phyloP scores from a whole-genome alignment of 2,888 invertebrate genomes.

The Melinopterus prodromus region DNA sequence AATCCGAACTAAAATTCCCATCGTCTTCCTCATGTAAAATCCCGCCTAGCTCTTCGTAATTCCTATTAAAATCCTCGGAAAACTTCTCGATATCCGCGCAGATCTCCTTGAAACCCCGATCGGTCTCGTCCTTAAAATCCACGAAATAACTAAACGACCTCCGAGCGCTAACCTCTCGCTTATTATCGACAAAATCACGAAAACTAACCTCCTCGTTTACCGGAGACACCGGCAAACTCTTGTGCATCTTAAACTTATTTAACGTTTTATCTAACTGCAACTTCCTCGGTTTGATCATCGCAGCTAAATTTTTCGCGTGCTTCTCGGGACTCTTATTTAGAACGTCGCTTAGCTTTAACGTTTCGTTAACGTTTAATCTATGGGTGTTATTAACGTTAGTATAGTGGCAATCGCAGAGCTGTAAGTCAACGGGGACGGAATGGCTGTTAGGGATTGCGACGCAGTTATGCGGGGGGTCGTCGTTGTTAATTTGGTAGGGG shows the following conservation, averaged over 20 bases:
- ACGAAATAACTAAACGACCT: slow-evolving; percentile 74
- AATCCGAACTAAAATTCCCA: slow-evolving; percentile 81
- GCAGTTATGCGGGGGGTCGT: slow-evolving; percentile 41
- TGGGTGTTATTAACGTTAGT: slow-evolving; percentile 47
- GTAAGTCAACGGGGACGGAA: slow-evolving; percentile 56
- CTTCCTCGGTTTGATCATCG: slow-evolving; percentile 55
- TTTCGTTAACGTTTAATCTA: slow-evolving; percentile 6
- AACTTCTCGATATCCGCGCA: slow-evolving; percentile 59
- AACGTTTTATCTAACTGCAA: slow-evolving; percentile 56
- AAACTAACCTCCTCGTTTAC: slow-evolving; percentile 74
- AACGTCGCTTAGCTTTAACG: slow-evolving; percentile 48
- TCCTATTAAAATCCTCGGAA: slow-evolving; percentile 52
- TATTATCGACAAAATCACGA: slow-evolving; percentile 53
- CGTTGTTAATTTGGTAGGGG: slow-evolving; percentile 49
- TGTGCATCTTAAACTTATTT: slow-evolving; percentile 62
- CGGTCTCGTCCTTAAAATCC: slow-evolving; percentile 65
- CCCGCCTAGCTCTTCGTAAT: slow-evolving; percentile 49
- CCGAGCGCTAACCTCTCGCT: slow-evolving; percentile 50
- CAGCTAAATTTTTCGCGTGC: slow-evolving; percentile 44
- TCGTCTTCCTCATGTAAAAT: slow-evolving; percentile 63
- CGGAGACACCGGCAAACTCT: slow-evolving; percentile 84
- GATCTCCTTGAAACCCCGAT: slow-evolving; percentile 55
- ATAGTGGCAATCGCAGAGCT: slow-evolving; percentile 60
- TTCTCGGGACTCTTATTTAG: slow-evolving; percentile 50
- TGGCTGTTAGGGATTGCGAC: slow-evolving; percentile 44